Percentiles rank a stretch among this genome's conserved stretches.
These are phyloP conservation scores for Cyprinodon variegatus DNA, from an alignment of 2,113 vertebrate species.

Conservation along the genomic window DNA sequence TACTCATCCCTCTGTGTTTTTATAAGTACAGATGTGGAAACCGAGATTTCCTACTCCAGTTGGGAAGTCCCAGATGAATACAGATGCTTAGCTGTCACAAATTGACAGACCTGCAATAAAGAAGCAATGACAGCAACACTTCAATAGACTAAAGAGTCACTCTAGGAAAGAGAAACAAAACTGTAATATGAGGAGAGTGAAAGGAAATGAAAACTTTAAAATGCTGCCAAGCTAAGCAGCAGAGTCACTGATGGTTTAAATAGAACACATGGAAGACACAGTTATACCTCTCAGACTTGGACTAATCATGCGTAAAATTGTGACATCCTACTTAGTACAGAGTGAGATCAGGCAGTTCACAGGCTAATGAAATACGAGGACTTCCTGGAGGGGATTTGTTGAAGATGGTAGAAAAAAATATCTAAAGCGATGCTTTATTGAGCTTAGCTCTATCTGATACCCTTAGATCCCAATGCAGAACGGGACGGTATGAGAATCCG, in stretches of 20 bases:
- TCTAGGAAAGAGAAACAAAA: slow-evolving; percentile 59
- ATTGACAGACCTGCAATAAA: slow-evolving; percentile 46
- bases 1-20: slow-evolving; percentile 36
- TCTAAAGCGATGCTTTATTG: neutral
- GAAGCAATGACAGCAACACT: slow-evolving; percentile 39
- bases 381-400: neutral
- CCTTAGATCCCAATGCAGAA: neutral
- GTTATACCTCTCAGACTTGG: slow-evolving; percentile 20
- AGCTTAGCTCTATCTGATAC: neutral
- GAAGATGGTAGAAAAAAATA: neutral
- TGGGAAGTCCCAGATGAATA: slow-evolving; percentile 42
- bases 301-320: neutral
- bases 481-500: neutral
- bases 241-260: slow-evolving; percentile 39
- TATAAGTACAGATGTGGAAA: slow-evolving; percentile 21
- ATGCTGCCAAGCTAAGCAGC: slow-evolving; percentile 4
- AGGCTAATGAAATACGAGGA: neutral
- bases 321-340: neutral
- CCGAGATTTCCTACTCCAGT: slow-evolving; percentile 30
- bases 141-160: slow-evolving; percentile 28
- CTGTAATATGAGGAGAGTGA: slow-evolving; percentile 39
- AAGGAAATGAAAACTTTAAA: slow-evolving; percentile 50
- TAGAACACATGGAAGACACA: slow-evolving; percentile 24
- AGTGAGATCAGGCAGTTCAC: neutral
- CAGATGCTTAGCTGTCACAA: slow-evolving; percentile 54